A percentile compares a stretch with the other conserved stretches of the same genome.
phyloP scores from a whole-genome alignment of 30 jellyfish, hydroid and myxozoan species.

The Hydractinia symbiolongicarpus region DNA sequence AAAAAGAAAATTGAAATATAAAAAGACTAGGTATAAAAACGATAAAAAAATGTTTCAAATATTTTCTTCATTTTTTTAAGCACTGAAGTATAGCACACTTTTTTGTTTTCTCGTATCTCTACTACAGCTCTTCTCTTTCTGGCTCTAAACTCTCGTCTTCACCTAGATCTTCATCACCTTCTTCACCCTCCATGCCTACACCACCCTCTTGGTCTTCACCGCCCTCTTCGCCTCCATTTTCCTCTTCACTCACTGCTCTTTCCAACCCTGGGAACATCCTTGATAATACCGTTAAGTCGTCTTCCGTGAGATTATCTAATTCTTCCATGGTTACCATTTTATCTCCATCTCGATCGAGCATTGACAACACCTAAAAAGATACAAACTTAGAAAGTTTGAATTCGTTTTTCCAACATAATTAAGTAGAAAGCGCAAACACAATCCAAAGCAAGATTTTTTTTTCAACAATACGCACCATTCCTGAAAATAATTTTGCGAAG shows the following conservation, averaged over 20 bases:
- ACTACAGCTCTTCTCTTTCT: not conserved
- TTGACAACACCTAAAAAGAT: slow-evolving; percentile 22
- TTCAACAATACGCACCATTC: no score
- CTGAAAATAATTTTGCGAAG: no score
- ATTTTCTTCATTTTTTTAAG: no score
- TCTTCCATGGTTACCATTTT: slow-evolving; percentile 52
- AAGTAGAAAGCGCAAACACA: not conserved
- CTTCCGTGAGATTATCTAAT: slow-evolving; percentile 37
- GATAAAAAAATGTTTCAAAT: no score
- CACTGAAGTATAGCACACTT: no score
- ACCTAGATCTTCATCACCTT: slow-evolving; percentile 2
- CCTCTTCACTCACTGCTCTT: slow-evolving; percentile 39
- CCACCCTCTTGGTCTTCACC: not conserved
- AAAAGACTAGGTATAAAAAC: no score
- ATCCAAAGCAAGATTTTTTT: not conserved
- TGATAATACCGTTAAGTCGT: slow-evolving; percentile 20
- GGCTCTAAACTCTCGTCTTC: not conserved
- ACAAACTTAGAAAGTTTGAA: not conserved
- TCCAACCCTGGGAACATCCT: slow-evolving; percentile 49
- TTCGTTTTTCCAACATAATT: no score
- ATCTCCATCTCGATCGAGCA: slow-evolving; percentile 48
- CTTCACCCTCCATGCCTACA: slow-evolving; percentile 12
- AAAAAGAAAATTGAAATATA: no score
- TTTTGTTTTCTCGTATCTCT: not conserved
- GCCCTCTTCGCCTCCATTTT: slow-evolving; percentile 20